Evolutionary conservation across 2,888 invertebrate species (phyloP), one percentile per base, ranked within the genome.

Genomic region (Busseola fusca): DNA sequence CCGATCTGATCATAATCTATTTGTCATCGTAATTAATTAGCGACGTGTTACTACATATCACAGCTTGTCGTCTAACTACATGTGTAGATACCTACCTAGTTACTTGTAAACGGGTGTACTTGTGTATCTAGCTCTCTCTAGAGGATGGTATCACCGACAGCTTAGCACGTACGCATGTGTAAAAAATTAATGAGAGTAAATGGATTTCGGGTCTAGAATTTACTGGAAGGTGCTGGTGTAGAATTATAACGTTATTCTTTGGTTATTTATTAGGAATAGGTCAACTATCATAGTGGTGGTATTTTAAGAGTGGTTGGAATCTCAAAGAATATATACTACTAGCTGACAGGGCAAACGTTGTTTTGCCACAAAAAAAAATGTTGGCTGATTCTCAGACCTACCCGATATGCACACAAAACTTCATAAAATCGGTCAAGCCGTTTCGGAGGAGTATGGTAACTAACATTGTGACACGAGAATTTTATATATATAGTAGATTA

Each of bases 141-240:
- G 69, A 69, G 68, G 34, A 45, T 42, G 30, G 12, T 60, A 48
- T 69, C 64, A 27, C 50, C 64, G 21, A 30, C 48, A 64, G 50
- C 30, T 52, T 59, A 58, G 16, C 34, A 81, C 37, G 40, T 69
- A 69, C 21, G 37, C 73, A 37, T 56, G 30, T 69, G 50, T 45
- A 27, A 14, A 40, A 63, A 81, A 81, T 79, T 81, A 72, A 81
- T 64, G 63, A 69, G 64, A 73, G 59, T 54, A 50, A 66, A 77
- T 56, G 59, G 57, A 54, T 59, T 68, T 69, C 54, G 30, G 40
- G 21, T 48, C n/a, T 59, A 66, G 34, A 66, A 56, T n/a, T 56
- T 30, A 58, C 72, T 76, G 65, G 78, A 81, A 72, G 56, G 27
- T 45, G 34, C 68, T 52, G 50, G 18, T 52, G 7, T 21, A 34